These are phyloP conservation scores for Pyrochroa serraticornis DNA, from an alignment of 2,888 invertebrate species.

Conservation along the genomic window DNA sequence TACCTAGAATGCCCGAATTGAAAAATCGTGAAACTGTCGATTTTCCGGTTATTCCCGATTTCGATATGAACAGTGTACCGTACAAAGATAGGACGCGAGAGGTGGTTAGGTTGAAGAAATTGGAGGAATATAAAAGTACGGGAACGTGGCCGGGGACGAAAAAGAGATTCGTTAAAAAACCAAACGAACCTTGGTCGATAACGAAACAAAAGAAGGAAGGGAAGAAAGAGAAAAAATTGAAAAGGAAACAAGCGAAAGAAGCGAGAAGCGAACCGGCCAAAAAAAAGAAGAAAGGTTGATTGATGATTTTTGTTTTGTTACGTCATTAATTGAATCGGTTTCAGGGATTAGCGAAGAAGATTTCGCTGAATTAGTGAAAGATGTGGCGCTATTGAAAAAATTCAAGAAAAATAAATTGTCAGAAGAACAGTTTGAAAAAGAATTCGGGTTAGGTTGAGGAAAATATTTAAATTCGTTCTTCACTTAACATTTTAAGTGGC, in stretches of 20 bases:
- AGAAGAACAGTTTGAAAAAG: conserved; percentile 69
- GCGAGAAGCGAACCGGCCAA: conserved; percentile 54
- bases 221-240: conserved; percentile 66
- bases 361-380: conserved; percentile 76
- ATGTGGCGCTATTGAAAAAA: conserved; percentile 84
- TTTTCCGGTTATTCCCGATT: conserved; percentile 63
- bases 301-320: conserved; percentile 6
- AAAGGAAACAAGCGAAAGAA: conserved; percentile 67
- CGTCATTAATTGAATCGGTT: no score
- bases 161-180: conserved; percentile 58
- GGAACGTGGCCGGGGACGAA: conserved; percentile 64
- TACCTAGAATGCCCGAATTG: conserved; percentile 96
- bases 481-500: no score
- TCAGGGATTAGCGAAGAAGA: conserved; percentile 66
- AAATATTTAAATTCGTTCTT: no score
- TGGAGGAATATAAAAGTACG: conserved; percentile 72
- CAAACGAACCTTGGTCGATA: conserved; percentile 79
- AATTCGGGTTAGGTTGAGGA: conserved; percentile 60
- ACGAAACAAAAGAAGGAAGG: conserved; percentile 74
- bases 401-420: conserved; percentile 82
- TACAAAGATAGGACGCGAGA: conserved; percentile 84
- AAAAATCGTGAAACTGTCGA: conserved; percentile 66
- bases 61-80: conserved; percentile 76
- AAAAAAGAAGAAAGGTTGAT: conserved; percentile 57
- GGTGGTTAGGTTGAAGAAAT: conserved; percentile 71